Percentiles rank a stretch among this genome's conserved stretches.
Evolutionary conservation across 1,140 invertebrate genomes (phyloP).

Genomic region (Dryas iulia): DNA sequence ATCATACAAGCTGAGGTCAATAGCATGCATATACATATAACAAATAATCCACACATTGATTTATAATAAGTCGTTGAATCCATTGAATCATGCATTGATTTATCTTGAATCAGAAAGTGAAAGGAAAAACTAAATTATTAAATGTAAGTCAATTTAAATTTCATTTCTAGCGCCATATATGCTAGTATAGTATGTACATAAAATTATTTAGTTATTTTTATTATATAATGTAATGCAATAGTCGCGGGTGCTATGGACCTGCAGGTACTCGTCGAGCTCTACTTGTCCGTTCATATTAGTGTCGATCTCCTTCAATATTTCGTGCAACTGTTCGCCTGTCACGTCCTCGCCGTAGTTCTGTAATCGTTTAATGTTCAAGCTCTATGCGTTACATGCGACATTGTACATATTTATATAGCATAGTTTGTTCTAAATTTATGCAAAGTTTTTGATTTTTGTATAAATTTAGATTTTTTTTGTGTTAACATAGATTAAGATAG

Average conservation of each 20-base stretch:
- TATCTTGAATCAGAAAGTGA: not conserved
- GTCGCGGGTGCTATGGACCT: constrained; percentile 84
- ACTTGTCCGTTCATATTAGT: constrained; percentile 99
- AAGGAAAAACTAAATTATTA: not conserved
- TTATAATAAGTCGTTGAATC: no score
- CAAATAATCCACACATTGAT: not conserved
- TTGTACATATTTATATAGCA: not conserved
- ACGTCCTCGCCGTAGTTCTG: constrained; percentile 95
- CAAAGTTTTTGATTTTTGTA: not conserved
- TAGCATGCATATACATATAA: not conserved
- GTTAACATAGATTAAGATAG: not conserved
- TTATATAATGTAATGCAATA: constrained; percentile 9
- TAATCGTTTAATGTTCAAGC: constrained; percentile 39
- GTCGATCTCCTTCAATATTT: constrained; percentile 98
- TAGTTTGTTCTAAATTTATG: not conserved
- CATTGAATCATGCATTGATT: no score
- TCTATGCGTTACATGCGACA: constrained; percentile 4
- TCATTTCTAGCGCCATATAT: not conserved
- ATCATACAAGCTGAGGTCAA: not conserved
- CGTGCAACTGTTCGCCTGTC: constrained; percentile 96
- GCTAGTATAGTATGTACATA: not conserved
- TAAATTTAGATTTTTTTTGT: not conserved
- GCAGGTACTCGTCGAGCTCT: constrained; percentile 98
- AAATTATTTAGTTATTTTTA: not conserved
- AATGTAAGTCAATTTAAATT: not conserved